phyloP scores from a whole-genome alignment of 2,113 vertebrate genomes.

The Castor canadensis region DNA sequence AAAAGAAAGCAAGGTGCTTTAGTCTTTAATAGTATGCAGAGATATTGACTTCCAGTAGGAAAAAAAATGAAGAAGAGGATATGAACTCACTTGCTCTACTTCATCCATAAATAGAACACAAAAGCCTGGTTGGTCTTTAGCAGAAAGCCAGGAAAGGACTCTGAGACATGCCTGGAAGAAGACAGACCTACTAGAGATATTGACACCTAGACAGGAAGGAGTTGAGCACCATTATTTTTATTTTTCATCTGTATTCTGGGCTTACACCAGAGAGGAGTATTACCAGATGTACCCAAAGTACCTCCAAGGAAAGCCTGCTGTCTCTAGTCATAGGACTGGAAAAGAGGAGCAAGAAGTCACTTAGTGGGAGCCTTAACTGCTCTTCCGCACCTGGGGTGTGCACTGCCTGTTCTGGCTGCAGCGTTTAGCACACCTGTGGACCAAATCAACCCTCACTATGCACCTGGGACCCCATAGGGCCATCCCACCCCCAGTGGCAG shows the following conservation, averaged over 20 bases:
- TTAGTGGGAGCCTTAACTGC: no score
- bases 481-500: not conserved
- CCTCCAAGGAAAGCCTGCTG: no score
- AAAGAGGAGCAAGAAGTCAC: no score
- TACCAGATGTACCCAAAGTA: no score
- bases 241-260: not conserved
- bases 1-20: not conserved
- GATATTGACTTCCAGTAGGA: no score
- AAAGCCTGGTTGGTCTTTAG: accelerated
- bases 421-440: not conserved
- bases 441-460: accelerated
- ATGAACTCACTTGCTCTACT: not conserved
- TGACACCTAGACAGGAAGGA: no score
- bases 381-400: no score
- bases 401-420: not conserved
- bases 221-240: not conserved
- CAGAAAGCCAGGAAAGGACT: no score
- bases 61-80: not conserved
- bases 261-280: not conserved
- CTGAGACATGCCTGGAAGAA: not conserved
- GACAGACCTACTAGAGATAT: not conserved
- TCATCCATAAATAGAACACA: not conserved
- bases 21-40: no score
- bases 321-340: not conserved
- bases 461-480: not conserved